phyloP scores from a whole-genome alignment of 1,140 invertebrate species.

The Drosophila truncata region DNA sequence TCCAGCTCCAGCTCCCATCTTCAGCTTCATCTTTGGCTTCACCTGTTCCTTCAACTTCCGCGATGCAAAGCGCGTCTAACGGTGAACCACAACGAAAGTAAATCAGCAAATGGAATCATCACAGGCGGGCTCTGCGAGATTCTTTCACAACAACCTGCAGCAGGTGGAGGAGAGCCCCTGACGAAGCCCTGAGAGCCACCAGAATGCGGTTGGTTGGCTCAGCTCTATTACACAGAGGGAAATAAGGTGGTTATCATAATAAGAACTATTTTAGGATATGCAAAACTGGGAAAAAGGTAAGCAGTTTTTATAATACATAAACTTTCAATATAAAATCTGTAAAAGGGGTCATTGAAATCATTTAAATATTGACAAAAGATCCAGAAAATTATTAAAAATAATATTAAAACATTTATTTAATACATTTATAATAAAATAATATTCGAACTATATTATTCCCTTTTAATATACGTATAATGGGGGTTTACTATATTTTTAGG shows the following conservation, averaged over 20 bases:
- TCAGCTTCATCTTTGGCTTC: slow-evolving; percentile 3
- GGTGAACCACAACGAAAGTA: slow-evolving; percentile 68
- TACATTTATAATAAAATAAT: too few species aligned
- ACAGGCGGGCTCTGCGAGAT: slow-evolving; percentile 34
- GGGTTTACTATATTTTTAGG: neutral
- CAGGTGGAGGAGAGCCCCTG: slow-evolving; percentile 12
- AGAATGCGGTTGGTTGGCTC: slow-evolving; percentile 39
- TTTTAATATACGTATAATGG: too few species aligned
- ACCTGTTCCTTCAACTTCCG: slow-evolving; percentile 45
- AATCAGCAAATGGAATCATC: slow-evolving; percentile 63
- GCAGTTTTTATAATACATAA: neutral
- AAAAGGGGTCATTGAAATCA: too few species aligned
- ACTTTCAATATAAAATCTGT: neutral
- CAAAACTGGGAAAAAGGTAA: neutral
- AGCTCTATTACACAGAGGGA: slow-evolving; percentile 22
- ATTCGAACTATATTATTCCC: too few species aligned
- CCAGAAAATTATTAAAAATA: neutral
- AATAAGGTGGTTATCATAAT: neutral
- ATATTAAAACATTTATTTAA: too few species aligned
- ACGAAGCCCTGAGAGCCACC: slow-evolving; percentile 30
- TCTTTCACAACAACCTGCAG: slow-evolving; percentile 44
- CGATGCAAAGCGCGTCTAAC: slow-evolving; percentile 47
- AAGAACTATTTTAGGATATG: neutral
- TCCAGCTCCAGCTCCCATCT: slow-evolving; percentile 2
- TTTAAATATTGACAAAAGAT: neutral